These are phyloP conservation scores for Xestoiulus laeticollis DNA, from an alignment of 2,888 invertebrate species.

Conservation along the genomic window DNA sequence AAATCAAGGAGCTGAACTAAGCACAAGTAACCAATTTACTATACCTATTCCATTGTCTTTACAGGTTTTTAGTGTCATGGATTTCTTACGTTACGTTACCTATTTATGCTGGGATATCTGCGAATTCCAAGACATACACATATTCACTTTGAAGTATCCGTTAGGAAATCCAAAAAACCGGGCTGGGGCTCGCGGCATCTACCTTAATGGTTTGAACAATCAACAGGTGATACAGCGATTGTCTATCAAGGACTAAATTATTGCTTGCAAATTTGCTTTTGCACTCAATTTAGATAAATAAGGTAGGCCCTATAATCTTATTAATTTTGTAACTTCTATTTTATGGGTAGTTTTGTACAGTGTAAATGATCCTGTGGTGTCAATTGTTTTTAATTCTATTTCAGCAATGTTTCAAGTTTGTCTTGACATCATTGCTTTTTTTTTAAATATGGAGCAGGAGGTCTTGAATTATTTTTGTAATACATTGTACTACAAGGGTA, in stretches of 20 bases:
- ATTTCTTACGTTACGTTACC: conserved; percentile 48
- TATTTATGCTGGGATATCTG: conserved; percentile 53
- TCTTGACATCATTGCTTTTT: too few relatives aligned
- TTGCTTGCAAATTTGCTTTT: background rate
- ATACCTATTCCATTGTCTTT: conserved; percentile 7
- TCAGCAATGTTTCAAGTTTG: background rate
- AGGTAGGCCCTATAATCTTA: background rate
- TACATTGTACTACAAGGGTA: too few relatives aligned
- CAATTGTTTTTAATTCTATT: background rate
- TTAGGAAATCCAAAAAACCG: conserved; percentile 49
- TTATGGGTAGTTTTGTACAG: background rate
- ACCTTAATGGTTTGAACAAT: conserved; percentile 51
- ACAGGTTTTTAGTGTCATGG: conserved; percentile 50
- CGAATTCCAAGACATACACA: conserved; percentile 51
- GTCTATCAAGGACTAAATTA: background rate
- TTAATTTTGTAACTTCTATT: background rate
- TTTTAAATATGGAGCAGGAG: too few relatives aligned
- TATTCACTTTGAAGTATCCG: conserved; percentile 50
- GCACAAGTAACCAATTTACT: too few relatives aligned
- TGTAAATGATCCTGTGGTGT: background rate
- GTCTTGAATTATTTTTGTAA: too few relatives aligned
- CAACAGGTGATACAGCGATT: conserved; percentile 42
- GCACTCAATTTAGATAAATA: background rate
- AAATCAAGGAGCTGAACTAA: too few relatives aligned
- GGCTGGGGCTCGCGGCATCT: conserved; percentile 48